These are phyloP conservation scores for Junonia oenone DNA, from an alignment of 2,888 invertebrate genomes.

Conservation along the genomic window DNA sequence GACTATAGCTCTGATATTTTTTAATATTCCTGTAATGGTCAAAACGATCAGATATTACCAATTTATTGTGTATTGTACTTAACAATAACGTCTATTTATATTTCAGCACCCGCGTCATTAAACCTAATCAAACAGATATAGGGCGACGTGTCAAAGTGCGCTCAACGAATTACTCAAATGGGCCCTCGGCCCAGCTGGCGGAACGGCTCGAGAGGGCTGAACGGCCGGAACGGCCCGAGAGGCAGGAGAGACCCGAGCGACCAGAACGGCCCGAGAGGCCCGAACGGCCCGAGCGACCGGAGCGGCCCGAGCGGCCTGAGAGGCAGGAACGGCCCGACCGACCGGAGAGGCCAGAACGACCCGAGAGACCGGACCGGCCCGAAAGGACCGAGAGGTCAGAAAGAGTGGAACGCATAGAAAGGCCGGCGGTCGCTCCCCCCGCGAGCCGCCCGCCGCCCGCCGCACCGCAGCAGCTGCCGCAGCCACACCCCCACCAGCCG, in stretches of 20 bases:
- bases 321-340: constrained; percentile 38
- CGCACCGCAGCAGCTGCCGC: constrained; percentile 48
- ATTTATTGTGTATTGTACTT: not conserved
- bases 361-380: constrained; percentile 44
- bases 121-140: constrained; percentile 93
- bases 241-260: constrained; percentile 47
- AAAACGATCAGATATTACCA: not conserved
- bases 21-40: too few species aligned
- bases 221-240: constrained; percentile 46
- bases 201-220: constrained; percentile 46
- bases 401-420: constrained; percentile 33
- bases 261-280: constrained; percentile 44
- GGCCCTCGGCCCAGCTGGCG: constrained; percentile 45
- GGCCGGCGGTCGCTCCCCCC: constrained; percentile 39
- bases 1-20: too few species aligned
- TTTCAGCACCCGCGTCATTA: constrained; percentile 94
- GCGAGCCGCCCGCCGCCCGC: constrained; percentile 35
- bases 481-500: constrained; percentile 64
- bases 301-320: constrained; percentile 39
- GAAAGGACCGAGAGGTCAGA: constrained; percentile 39
- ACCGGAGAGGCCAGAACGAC: constrained; percentile 46
- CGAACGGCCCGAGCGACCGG: constrained; percentile 48
- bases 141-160: constrained; percentile 92
- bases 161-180: constrained; percentile 54
- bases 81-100: not conserved